These are phyloP conservation scores for Epinephelus moara DNA, from an alignment of 2,113 vertebrate genomes.

Conservation along the genomic window DNA sequence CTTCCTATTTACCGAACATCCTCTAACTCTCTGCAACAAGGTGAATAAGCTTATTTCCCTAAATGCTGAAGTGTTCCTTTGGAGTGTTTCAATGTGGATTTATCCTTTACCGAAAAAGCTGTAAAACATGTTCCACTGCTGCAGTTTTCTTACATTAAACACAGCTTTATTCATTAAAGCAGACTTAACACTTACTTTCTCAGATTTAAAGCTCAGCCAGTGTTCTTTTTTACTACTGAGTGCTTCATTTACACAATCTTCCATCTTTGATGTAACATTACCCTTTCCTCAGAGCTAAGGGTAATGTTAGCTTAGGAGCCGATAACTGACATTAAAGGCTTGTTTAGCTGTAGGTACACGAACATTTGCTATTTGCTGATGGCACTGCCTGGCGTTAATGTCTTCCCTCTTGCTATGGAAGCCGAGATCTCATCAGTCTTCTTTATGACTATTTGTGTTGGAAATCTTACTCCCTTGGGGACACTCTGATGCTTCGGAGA, in stretches of 20 bases:
- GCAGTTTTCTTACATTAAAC: slow-evolving; percentile 12
- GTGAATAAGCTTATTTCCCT: background rate
- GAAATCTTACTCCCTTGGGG: slow-evolving; percentile 53
- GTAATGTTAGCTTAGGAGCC: slow-evolving; percentile 35
- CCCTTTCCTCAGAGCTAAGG: slow-evolving; percentile 14
- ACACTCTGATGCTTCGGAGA: slow-evolving; percentile 28
- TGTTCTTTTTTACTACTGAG: background rate
- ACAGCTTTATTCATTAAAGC: slow-evolving; percentile 25
- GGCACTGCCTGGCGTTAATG: slow-evolving; percentile 48
- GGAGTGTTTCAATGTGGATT: background rate
- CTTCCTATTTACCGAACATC: background rate
- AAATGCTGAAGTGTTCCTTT: background rate
- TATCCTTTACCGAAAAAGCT: background rate
- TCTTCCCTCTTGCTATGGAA: slow-evolving; percentile 27
- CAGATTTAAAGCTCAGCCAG: background rate
- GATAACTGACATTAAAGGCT: slow-evolving; percentile 47
- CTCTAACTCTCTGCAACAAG: background rate
- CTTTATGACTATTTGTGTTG: slow-evolving; percentile 75
- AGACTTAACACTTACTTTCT: background rate
- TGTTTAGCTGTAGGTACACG: slow-evolving; percentile 55
- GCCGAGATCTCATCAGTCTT: slow-evolving; percentile 67
- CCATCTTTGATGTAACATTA: slow-evolving; percentile 26
- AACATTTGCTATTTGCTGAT: slow-evolving; percentile 52
- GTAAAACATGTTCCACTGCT: background rate
- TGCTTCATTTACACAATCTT: background rate